A percentile compares a stretch with the other conserved stretches of the same genome.
Evolutionary conservation across 2,888 invertebrate species (phyloP).

Genomic region (Xestia c-nigrum): DNA sequence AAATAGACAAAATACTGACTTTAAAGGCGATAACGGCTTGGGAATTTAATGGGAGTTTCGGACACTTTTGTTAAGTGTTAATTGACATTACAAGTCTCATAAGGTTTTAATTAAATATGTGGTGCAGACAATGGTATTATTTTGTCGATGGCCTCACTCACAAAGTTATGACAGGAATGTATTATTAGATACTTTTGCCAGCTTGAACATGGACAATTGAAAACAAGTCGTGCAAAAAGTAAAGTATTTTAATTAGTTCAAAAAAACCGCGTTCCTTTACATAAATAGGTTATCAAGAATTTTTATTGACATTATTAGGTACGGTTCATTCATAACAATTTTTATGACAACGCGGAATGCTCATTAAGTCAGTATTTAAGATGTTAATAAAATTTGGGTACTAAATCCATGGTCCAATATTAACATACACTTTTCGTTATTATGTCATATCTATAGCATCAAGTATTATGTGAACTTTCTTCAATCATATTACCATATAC

Average conservation of each 20-base stretch:
- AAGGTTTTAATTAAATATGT: constrained; percentile 20
- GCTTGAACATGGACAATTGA: constrained; percentile 4
- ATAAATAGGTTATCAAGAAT: neutral
- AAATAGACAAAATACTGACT: constrained; percentile 59
- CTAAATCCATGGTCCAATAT: neutral
- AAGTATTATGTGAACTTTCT: constrained; percentile 33
- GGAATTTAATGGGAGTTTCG: constrained; percentile 60
- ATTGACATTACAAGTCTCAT: constrained; percentile 25
- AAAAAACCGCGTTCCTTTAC: neutral
- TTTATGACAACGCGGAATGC: neutral
- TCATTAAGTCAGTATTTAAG: neutral
- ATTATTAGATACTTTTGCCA: neutral
- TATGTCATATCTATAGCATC: neutral
- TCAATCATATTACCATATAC: constrained; percentile 22
- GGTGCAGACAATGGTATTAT: constrained; percentile 32
- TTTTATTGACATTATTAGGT: neutral
- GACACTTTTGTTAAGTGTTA: constrained; percentile 45
- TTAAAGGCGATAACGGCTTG: constrained; percentile 59
- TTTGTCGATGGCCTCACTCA: constrained; percentile 1
- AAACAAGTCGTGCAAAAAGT: neutral
- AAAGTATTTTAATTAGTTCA: neutral
- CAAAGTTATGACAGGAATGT: constrained; percentile 6
- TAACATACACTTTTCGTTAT: neutral
- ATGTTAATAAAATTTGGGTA: neutral
- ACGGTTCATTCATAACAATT: neutral